These are phyloP conservation scores for Forpus xanthops DNA, from an alignment of 2,797 vertebrate species.

Conservation along the genomic window DNA sequence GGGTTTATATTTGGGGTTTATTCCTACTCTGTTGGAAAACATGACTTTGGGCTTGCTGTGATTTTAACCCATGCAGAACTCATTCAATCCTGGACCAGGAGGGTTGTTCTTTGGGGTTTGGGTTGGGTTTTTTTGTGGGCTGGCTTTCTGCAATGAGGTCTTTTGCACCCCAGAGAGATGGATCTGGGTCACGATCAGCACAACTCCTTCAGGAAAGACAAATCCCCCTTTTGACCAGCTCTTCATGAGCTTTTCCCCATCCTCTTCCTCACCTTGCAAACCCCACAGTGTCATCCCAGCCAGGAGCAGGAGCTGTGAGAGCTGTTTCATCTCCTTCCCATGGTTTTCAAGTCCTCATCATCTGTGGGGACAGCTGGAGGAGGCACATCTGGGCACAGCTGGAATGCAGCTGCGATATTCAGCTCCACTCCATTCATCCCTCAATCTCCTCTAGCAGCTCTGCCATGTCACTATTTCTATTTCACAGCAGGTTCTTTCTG, in stretches of 20 bases:
- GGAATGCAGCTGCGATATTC: not conserved
- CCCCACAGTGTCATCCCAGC: fast-evolving
- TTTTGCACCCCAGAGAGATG: not conserved
- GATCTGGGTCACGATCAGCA: not conserved
- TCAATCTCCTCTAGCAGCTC: not conserved
- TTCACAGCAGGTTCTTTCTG: not conserved
- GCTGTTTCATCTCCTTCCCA: not conserved
- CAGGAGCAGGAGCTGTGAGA: not conserved
- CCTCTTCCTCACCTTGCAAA: not conserved
- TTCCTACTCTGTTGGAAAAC: not conserved
- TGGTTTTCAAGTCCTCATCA: not conserved
- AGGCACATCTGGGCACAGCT: not conserved
- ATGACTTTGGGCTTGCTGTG: not conserved
- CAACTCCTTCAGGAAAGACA: not conserved
- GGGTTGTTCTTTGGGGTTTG: not conserved
- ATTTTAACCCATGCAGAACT: not conserved
- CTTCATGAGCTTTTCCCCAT: not conserved
- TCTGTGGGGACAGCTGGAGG: not conserved
- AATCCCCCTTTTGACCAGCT: not conserved
- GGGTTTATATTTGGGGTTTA: not conserved
- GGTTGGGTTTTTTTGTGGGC: not conserved
- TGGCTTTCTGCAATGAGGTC: not conserved
- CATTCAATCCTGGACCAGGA: not conserved
- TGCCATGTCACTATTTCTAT: not conserved
- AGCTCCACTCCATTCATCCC: not conserved